Evolutionary conservation across 2,888 invertebrate genomes (phyloP).

Genomic region (Melieria crassipennis): DNA sequence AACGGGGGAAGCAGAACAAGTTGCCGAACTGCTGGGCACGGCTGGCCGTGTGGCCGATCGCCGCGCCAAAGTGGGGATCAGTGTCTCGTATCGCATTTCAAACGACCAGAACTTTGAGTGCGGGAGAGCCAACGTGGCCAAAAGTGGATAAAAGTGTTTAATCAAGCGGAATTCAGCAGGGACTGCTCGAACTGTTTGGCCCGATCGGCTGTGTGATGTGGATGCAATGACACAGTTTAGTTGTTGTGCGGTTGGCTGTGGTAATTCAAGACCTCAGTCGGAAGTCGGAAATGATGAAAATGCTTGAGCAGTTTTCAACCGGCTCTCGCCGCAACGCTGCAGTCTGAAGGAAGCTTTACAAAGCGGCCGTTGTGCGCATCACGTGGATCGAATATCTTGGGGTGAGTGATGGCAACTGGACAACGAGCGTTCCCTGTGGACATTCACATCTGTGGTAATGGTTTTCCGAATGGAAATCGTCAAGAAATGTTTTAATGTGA

Average conservation of each 20-base stretch:
- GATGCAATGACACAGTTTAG: constrained; percentile 36
- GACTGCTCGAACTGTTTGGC: not conserved
- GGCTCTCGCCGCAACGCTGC: no score
- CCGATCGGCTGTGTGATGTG: constrained; percentile 5
- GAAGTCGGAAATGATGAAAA: constrained; percentile 60
- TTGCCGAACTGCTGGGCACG: not conserved
- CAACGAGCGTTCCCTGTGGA: no score
- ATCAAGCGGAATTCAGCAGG: constrained; percentile 57
- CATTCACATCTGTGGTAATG: no score
- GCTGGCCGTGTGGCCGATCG: not conserved
- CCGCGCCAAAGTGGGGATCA: constrained; percentile 50
- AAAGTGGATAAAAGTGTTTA: constrained; percentile 57
- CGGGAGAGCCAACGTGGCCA: not conserved
- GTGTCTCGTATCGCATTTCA: constrained; percentile 58
- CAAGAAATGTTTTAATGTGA: no score
- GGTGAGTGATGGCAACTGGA: no score
- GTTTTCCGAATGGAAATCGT: no score
- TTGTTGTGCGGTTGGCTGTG: constrained; percentile 32
- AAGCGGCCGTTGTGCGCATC: constrained; percentile 25
- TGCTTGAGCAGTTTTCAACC: constrained; percentile 51
- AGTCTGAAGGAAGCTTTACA: constrained; percentile 53
- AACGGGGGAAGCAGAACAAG: constrained; percentile 23
- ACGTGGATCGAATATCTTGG: not conserved
- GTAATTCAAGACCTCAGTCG: constrained; percentile 57
- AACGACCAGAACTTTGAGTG: constrained; percentile 23